Evolutionary conservation across 2,797 vertebrate genomes (phyloP).

Genomic region (Aldrovandia affinis): DNA sequence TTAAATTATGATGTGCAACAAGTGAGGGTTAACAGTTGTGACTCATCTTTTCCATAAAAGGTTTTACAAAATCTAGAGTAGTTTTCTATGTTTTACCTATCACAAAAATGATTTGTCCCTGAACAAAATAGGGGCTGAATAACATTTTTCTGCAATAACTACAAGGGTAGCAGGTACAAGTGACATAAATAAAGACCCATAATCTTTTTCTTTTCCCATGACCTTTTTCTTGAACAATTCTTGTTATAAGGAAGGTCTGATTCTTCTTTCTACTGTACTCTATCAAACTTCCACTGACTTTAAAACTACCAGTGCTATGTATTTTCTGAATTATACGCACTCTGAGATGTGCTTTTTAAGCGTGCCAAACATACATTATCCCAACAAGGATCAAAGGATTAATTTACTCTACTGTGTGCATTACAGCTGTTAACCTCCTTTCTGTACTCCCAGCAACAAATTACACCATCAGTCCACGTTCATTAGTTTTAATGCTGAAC

Average conservation of each 20-base stretch:
- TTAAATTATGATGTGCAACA: neutral
- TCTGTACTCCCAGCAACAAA: neutral
- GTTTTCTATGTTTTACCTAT: too few species aligned
- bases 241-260: neutral
- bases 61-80: neutral
- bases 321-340: neutral
- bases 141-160: neutral
- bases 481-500: neutral
- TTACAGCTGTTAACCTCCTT: conserved; percentile 29
- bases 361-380: conserved; percentile 55
- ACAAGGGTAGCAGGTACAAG: neutral
- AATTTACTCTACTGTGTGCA: conserved; percentile 54
- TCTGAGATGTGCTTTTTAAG: conserved; percentile 66
- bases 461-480: neutral
- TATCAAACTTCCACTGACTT: neutral
- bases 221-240: neutral
- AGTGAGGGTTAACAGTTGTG: neutral
- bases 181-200: conserved; percentile 17
- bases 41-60: neutral
- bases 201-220: neutral
- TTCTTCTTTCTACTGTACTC: neutral
- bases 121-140: neutral
- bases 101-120: neutral
- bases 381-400: conserved; percentile 53
- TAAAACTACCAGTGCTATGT: neutral